Evolutionary conservation across 2,113 vertebrate species (phyloP).

Genomic region (Propithecus coquereli): DNA sequence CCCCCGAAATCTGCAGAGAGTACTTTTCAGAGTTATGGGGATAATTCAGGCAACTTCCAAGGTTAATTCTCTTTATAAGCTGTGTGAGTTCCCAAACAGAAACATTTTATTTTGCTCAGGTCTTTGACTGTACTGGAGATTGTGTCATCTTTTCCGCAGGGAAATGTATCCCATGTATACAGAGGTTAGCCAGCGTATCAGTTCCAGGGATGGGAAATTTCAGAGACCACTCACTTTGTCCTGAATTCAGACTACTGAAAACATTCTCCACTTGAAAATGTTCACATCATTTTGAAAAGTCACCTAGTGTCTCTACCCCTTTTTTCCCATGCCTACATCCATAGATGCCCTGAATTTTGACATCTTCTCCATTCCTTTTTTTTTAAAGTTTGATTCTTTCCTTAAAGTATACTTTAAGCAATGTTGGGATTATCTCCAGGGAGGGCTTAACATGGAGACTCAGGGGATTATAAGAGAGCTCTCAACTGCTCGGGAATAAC

Average conservation of each 20-base stretch:
- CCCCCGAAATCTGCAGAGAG: neutral
- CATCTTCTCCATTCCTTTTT: neutral
- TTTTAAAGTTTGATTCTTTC: slow-evolving; percentile 38
- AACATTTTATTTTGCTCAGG: neutral
- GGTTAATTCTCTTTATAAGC: neutral
- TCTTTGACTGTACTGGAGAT: neutral
- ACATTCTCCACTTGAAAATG: neutral
- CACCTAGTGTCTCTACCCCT: neutral
- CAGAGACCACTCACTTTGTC: neutral
- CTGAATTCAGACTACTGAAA: neutral
- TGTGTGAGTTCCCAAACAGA: neutral
- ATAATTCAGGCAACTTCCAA: neutral
- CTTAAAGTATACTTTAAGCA: neutral
- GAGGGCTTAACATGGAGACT: neutral
- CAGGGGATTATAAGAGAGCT: neutral
- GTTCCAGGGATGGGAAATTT: neutral
- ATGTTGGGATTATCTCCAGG: slow-evolving; percentile 10
- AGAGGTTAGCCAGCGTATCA: neutral
- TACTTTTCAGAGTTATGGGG: neutral
- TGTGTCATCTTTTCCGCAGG: neutral
- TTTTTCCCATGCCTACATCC: neutral
- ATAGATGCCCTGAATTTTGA: neutral
- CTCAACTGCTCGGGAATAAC: neutral
- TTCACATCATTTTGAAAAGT: neutral
- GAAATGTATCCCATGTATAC: neutral